Evolutionary conservation across 2,888 invertebrate genomes (phyloP).

Genomic region (Andricus curvator): DNA sequence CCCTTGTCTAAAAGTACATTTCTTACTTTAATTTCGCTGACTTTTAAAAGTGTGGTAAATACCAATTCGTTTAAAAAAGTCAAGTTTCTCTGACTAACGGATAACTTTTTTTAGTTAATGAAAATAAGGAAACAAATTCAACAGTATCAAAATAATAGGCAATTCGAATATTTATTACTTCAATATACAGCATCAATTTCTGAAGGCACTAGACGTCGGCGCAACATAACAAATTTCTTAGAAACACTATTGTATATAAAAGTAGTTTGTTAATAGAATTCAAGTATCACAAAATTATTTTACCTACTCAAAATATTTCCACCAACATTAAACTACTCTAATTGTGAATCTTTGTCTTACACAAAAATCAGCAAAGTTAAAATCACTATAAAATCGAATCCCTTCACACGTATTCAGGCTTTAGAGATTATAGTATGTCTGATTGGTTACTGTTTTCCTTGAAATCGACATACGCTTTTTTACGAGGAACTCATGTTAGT

Average conservation of each 20-base stretch:
- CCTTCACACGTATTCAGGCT: background rate
- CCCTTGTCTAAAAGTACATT: too few relatives aligned
- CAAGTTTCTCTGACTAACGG: too few relatives aligned
- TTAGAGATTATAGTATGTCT: background rate
- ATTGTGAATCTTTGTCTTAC: background rate
- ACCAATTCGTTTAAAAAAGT: too few relatives aligned
- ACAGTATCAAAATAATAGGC: background rate
- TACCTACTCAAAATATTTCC: background rate
- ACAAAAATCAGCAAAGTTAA: slow-evolving; percentile 5
- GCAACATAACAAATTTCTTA: background rate
- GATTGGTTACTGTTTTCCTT: background rate
- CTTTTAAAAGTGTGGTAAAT: too few relatives aligned
- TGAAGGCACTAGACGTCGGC: background rate
- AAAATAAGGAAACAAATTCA: background rate
- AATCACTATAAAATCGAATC: background rate
- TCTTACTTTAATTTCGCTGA: too few relatives aligned
- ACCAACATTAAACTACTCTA: background rate
- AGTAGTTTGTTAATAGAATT: slow-evolving; percentile 20
- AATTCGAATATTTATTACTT: slow-evolving; percentile 7
- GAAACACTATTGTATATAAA: background rate
- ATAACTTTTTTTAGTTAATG: too few relatives aligned
- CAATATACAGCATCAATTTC: background rate
- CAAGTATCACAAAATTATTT: slow-evolving; percentile 37
- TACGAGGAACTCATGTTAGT: background rate
- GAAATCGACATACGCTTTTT: background rate